phyloP scores from a whole-genome alignment of 2,113 vertebrate species.

The Pandion haliaetus region DNA sequence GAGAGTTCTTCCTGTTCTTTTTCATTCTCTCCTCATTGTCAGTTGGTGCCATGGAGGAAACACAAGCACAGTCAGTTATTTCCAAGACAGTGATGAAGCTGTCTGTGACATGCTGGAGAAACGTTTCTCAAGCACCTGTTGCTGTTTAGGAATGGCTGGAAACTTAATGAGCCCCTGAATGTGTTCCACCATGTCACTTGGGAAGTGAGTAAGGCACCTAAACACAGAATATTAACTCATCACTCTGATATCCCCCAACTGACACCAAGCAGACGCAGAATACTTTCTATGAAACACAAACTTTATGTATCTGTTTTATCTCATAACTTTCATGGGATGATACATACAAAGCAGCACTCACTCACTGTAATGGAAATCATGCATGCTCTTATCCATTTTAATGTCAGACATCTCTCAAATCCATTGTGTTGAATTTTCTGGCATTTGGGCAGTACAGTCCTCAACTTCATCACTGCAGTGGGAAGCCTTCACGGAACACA shows the following conservation, averaged over 20 bases:
- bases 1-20: constrained; percentile 57
- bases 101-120: constrained; percentile 48
- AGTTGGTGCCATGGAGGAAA: not conserved
- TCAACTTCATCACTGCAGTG: not conserved
- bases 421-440: constrained; percentile 19
- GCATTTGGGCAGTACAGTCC: not conserved
- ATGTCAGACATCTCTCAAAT: constrained; percentile 29
- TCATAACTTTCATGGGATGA: not conserved
- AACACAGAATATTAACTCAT: constrained; percentile 66
- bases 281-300: constrained; percentile 27
- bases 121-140: constrained; percentile 69
- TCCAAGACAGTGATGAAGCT: constrained; percentile 55
- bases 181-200: constrained; percentile 34
- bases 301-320: not conserved
- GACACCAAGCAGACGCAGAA: not conserved
- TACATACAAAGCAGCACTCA: not conserved
- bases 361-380: constrained; percentile 21
- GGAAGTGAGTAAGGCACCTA: constrained; percentile 59
- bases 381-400: not conserved
- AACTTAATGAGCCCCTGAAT: constrained; percentile 64
- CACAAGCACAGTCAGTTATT: constrained; percentile 21
- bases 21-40: not conserved
- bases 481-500: not conserved
- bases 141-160: constrained; percentile 61
- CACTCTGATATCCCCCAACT: constrained; percentile 11